phyloP scores from a whole-genome alignment of 2,888 invertebrate species.

The Sepioteuthis lessoniana region DNA sequence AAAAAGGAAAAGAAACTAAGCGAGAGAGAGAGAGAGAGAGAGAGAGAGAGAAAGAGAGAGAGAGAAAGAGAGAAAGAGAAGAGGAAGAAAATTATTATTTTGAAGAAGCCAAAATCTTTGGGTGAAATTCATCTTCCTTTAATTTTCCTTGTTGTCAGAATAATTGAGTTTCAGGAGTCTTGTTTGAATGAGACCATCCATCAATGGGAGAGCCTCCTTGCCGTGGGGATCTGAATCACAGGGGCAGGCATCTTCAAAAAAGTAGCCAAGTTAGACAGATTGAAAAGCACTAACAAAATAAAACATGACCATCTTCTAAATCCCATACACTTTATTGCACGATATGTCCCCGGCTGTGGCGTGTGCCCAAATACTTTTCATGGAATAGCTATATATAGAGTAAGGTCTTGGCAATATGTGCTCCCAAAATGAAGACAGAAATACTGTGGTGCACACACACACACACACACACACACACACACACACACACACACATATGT shows the following conservation, averaged over 20 bases:
- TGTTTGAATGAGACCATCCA: conserved; percentile 33
- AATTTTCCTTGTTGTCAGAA: not conserved
- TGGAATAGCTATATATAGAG: not conserved
- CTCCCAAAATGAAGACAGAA: too few species aligned
- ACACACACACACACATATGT: too few species aligned
- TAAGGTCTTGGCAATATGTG: not conserved
- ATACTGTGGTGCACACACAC: too few species aligned
- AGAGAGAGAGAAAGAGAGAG: not conserved
- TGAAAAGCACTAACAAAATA: not conserved
- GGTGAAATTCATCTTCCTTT: conserved; percentile 6
- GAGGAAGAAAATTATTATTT: not conserved
- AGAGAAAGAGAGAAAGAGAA: not conserved
- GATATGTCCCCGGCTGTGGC: not conserved
- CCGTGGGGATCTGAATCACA: not conserved
- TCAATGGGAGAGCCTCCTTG: not conserved
- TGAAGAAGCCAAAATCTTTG: not conserved
- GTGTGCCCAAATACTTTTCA: not conserved
- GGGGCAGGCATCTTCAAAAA: not conserved
- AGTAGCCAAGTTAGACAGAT: not conserved
- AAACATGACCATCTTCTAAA: not conserved
- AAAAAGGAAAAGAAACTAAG: not conserved
- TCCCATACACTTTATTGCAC: not conserved
- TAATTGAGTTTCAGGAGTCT: conserved; percentile 13
- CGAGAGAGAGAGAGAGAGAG: not conserved
- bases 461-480: too few species aligned